Base-by-base conservation (phyloP, 2,888 invertebrate genomes). In the Periphyllus acericola region DNA sequence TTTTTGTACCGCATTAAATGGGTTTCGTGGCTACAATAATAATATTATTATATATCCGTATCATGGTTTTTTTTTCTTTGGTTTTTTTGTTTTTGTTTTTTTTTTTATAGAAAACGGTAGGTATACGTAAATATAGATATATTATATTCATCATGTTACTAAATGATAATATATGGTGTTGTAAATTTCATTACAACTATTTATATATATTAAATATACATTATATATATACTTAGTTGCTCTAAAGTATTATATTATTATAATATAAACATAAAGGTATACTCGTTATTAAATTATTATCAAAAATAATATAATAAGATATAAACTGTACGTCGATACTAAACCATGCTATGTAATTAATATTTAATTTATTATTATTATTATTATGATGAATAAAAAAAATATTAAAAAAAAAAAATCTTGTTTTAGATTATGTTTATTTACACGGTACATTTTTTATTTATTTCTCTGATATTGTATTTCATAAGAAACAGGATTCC, bases 301-400 rank as follows among this genome's bases (percentile, higher is more conserved):
- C 32, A 52, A 46, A 76, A 72, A 74, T 75, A 83, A 74, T 66
- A 75, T 75, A 40, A 79, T 52, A 72, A 34, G 52, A 19, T 46
- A 82, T 82, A 79, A 34, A 71, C 29, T 68, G 74, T 60, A 84
- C 75, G 60, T 75, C 76, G 60, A 78, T 78, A 78, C n/a, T 52
- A 78, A 78, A 85, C 46, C 8, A 85, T 32, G 68, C 68, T 85
- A 78, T 85, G 85, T 85, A 85, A 78, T 85, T 78, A 85, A 68
- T 32, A 76, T 76, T 85, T 78, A 68, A 85, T 78, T 84, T 84
- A 66, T 78, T 75, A 84, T 84, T 76, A 75, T 66, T 40, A 84
- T 46, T 29, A 76, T 76, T 46, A 84, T 66, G 8, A n/a, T n/a
- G n/a, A 68, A 29, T 25, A 60, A 60, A 25, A 9, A 60, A 60